Evolutionary conservation across 1,140 invertebrate species (phyloP).

Genomic region (Sitophilus oryzae): DNA sequence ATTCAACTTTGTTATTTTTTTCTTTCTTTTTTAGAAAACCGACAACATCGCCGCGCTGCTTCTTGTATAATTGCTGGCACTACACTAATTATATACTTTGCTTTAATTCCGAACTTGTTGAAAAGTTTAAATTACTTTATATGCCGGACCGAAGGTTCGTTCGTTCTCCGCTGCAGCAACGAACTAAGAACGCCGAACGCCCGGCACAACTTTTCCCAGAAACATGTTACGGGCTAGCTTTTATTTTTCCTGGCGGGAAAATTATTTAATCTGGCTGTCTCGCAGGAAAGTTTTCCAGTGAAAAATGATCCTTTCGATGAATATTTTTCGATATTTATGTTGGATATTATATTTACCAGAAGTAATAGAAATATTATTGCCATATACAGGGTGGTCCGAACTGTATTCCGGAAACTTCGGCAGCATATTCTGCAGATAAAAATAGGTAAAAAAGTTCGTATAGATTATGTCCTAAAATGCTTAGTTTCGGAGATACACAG

Average conservation of each 20-base stretch:
- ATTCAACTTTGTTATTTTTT: too few relatives aligned
- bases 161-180: slow-evolving; percentile 5
- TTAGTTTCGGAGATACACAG: too few relatives aligned
- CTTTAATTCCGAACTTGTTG: slow-evolving; percentile 37
- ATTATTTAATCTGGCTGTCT: slow-evolving; percentile 10
- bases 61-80: slow-evolving; percentile 22
- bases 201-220: background rate
- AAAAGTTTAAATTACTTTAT: slow-evolving; percentile 41
- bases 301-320: too few relatives aligned
- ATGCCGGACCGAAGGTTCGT: slow-evolving; percentile 21
- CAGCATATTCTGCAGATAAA: too few relatives aligned
- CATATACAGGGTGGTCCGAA: too few relatives aligned
- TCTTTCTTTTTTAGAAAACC: too few relatives aligned
- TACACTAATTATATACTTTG: slow-evolving; percentile 38
- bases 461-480: too few relatives aligned
- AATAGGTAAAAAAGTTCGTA: too few relatives aligned
- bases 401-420: too few relatives aligned
- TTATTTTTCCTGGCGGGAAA: slow-evolving; percentile 12
- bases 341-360: too few relatives aligned
- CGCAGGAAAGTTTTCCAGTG: background rate
- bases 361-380: too few relatives aligned
- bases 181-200: slow-evolving; percentile 3
- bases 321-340: too few relatives aligned
- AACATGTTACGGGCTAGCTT: slow-evolving; percentile 10
- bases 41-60: slow-evolving; percentile 7